Base-by-base conservation (phyloP, 2,797 vertebrate genomes). In the Mallotus villosus region DNA sequence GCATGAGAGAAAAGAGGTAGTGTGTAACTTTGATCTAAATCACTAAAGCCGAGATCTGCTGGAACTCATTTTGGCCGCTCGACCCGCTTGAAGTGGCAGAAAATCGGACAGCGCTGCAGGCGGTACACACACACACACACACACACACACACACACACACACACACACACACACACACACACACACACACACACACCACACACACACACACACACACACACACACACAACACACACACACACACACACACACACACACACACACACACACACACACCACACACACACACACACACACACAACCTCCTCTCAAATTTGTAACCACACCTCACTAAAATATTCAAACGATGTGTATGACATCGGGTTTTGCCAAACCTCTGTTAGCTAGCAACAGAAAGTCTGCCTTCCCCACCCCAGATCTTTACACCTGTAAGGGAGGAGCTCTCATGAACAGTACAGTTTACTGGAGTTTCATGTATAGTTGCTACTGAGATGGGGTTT, bases 301-400 rank as follows among this genome's bases (percentile, higher is more conserved):
- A 41, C 37, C 37, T 41, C 37, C 9, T 41, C 37, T 41, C 11
- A 41, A 41, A 41, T 41, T 11, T 41, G 37, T 41, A 41, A 41
- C 37, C 74, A 76, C 77, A 78, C 51, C 81, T 86, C 49, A 65
- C 41, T 67, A 21, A 78, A 59, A 78, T 63, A 74, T 73, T 77
- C 61, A 46, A 27, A 75, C 37, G 8, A 11, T 11, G 37, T 41
- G 37, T 41, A 11, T 9, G 37, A 41, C 37, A 11, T 11, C 59
- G 11, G 11, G 11, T 41, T 41, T 41, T 41, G 11, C 37, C 11
- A 41, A 41, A 41, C 37, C 37, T 41, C 37, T 12, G 11, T 12
- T 11, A 41, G 71, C 77, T 74, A 75, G 58, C 59, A 3, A 67
- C 14, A 71, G 67, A 77, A 74, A 29, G 70, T 5, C 14, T 55